Conservation (phyloP, 1,140 invertebrate species). For the Psix sp. region DNA sequence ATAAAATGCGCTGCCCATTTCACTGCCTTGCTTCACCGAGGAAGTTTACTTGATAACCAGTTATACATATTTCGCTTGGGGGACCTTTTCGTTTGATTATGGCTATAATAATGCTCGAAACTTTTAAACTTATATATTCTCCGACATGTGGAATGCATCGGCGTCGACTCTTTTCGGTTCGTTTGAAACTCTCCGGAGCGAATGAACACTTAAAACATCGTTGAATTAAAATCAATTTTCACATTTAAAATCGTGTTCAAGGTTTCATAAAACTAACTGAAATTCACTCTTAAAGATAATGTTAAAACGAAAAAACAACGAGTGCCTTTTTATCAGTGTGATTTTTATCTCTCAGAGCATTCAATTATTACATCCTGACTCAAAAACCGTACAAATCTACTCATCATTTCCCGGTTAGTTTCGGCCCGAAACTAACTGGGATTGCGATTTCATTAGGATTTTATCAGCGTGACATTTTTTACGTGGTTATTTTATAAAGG, state of each 20-base stretch:
- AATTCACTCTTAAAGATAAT: neutral
- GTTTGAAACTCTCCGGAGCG: neutral
- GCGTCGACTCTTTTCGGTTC: neutral
- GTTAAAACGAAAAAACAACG: neutral
- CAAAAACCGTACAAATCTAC: too few relatives aligned
- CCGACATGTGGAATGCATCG: neutral
- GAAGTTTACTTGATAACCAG: constrained; percentile 34
- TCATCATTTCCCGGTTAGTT: too few relatives aligned
- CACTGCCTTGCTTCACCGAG: constrained; percentile 5
- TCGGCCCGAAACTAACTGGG: neutral
- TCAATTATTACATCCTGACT: too few relatives aligned
- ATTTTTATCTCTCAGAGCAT: neutral
- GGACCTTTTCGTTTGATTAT: constrained; percentile 18
- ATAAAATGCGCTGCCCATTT: constrained; percentile 10
- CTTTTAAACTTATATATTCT: neutral
- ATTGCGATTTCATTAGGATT: constrained; percentile 9
- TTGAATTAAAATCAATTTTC: constrained; percentile 2
- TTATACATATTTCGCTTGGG: constrained; percentile 30
- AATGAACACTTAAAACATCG: neutral
- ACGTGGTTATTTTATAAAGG: too few relatives aligned
- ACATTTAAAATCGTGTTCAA: neutral
- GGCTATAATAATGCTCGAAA: constrained; percentile 7
- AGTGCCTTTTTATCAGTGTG: neutral
- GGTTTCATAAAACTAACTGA: neutral
- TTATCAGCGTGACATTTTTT: constrained; percentile 30